A percentile compares a stretch with the other conserved stretches of the same genome.
Conservation (phyloP, 2,797 vertebrate genomes). For the Gila robusta region DNA sequence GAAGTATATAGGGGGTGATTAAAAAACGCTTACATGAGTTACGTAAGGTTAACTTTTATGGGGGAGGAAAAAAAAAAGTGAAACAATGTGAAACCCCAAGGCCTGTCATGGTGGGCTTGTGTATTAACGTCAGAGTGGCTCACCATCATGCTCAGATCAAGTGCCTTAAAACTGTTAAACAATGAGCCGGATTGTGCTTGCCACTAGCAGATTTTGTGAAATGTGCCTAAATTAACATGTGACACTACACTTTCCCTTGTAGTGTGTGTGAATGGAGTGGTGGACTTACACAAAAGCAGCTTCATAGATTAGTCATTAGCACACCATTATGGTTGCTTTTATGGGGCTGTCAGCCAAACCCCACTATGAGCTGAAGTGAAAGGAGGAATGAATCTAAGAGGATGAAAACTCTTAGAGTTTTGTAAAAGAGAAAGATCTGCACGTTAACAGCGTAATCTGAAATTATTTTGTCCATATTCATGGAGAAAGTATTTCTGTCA, state of each 20-base stretch:
- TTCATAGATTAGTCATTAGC: conserved; percentile 49
- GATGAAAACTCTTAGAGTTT: conserved; percentile 2
- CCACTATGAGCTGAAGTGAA: conserved; percentile 9
- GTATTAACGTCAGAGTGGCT: conserved; percentile 76
- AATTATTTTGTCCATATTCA: not conserved
- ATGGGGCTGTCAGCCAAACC: conserved; percentile 6
- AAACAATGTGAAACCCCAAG: not conserved
- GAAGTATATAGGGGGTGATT: conserved; percentile 11
- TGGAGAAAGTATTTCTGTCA: not conserved
- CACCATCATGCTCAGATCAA: conserved; percentile 73
- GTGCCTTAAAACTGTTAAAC: conserved; percentile 65
- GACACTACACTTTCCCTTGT: conserved; percentile 36
- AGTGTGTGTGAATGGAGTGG: conserved; percentile 27
- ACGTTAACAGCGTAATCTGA: conserved; percentile 3
- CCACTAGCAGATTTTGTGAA: conserved; percentile 64
- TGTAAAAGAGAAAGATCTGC: conserved; percentile 30
- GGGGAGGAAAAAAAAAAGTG: not conserved
- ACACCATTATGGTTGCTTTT: conserved; percentile 40
- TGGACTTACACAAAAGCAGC: conserved; percentile 37
- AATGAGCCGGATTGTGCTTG: conserved; percentile 68
- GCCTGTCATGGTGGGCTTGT: conserved; percentile 6
- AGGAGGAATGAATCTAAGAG: conserved; percentile 10
- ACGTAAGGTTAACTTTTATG: not conserved
- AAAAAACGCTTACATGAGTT: conserved; percentile 28
- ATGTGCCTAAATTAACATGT: conserved; percentile 50